phyloP scores from a whole-genome alignment of 2,888 invertebrate species.

The Bellardia bayeri region DNA sequence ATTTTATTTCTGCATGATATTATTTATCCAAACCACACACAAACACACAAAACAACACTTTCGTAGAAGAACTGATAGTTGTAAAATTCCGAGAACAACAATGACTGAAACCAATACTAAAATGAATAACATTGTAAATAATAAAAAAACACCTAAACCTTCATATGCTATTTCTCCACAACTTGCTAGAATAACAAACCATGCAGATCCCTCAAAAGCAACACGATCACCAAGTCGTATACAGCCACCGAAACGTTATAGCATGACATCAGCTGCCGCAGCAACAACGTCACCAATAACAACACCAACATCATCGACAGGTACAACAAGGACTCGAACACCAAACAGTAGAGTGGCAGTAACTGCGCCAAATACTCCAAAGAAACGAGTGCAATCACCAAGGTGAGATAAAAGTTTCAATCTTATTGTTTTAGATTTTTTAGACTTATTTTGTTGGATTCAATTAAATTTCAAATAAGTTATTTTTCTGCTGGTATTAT shows the following conservation, averaged over 20 bases:
- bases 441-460: constrained; percentile 68
- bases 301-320: constrained; percentile 75
- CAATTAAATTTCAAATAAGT: too few species aligned
- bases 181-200: constrained; percentile 80
- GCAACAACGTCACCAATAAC: constrained; percentile 74
- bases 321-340: constrained; percentile 79
- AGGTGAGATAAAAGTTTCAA: constrained; percentile 77
- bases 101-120: constrained; percentile 53
- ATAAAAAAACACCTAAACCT: constrained; percentile 73
- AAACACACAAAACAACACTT: constrained; percentile 3
- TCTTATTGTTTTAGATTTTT: constrained; percentile 54
- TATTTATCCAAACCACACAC: constrained; percentile 18
- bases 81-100: constrained; percentile 62
- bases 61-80: constrained; percentile 75
- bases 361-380: constrained; percentile 83
- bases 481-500: too few species aligned
- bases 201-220: constrained; percentile 77
- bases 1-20: constrained; percentile 48
- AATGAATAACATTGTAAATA: constrained; percentile 61
- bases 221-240: constrained; percentile 84
- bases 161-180: constrained; percentile 78
- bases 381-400: constrained; percentile 82
- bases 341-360: constrained; percentile 72
- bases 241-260: constrained; percentile 83
- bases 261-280: constrained; percentile 75